Base-by-base conservation (phyloP, 1,140 invertebrate genomes). In the Tetramorium alpestre region DNA sequence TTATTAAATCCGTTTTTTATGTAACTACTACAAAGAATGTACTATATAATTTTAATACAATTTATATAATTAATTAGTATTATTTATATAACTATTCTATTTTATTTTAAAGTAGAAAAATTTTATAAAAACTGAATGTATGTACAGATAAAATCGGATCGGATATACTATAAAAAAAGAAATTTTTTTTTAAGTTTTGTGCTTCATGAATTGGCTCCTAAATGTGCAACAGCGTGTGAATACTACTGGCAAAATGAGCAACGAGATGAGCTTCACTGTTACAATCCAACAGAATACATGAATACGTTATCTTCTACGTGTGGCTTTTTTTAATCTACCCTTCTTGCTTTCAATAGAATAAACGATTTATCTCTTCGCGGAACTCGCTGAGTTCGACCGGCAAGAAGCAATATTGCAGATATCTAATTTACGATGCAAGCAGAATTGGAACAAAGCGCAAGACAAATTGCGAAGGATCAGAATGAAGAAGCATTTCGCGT, bases 241-340 rank as follows among this genome's bases (percentile, higher is more conserved):
- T 64, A 60, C 56, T 69, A 80, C 84, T 86, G 58, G 64, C 49
- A 78, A 85, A 73, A 60, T 54, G 62, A 80, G 75, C 75, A 75
- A 87, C 41, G 51, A 58, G 78, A 89, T 84, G 41, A 75, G 16
- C 58, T 65, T 86, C 33, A 54, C 62, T 33, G 33, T 70, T 72
- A 78, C 51, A 58, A 87, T 77, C 64, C 47, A 44, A 38, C 18
- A 72, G 85, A 90, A 90, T 89, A 87, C 78, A 73, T 87, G 78
- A 87, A 89, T 90, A 90, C 47, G 41, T 89, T 80, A 89, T 84
- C 3, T 60, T 7, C 49, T 84, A 87, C 88, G 88, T 85, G 78
- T 67, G 25, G 77, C n/a, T 89, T 90, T 77, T 33, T 84, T 70
- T 54, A 85, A 89, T 87, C 78, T 84, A 49, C 22, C 44, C 60